Evolutionary conservation across 1,140 invertebrate species (phyloP).

Genomic region (Pentalonia nigronervosa): DNA sequence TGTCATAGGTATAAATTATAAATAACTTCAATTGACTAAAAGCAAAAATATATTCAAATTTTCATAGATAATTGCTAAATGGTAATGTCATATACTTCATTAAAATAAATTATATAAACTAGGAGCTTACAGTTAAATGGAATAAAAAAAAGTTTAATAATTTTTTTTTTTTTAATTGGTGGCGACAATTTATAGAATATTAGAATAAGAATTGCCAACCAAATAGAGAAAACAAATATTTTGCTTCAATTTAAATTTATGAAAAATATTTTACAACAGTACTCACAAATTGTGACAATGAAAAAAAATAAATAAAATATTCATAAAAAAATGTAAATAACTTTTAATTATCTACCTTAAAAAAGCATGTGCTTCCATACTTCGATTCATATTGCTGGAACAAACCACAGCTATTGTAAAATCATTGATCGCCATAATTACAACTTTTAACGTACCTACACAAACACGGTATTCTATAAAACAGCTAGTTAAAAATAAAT

Average conservation of each 20-base stretch:
- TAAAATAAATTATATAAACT: not conserved
- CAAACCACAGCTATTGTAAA: conserved; percentile 94
- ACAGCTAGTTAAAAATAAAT: not conserved
- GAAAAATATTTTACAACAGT: not conserved
- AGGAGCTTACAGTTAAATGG: not conserved
- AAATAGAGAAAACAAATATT: not conserved
- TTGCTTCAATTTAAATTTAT: not conserved
- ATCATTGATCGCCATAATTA: conserved; percentile 64
- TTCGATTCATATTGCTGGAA: conserved; percentile 99
- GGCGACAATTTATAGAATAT: not conserved
- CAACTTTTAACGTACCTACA: not conserved
- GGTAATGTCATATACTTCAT: too few species aligned
- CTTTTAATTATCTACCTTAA: conserved; percentile 70
- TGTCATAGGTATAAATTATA: too few species aligned
- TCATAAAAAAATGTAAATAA: not conserved
- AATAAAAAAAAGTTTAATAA: not conserved
- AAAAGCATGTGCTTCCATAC: conserved; percentile 99
- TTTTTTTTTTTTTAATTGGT: not conserved
- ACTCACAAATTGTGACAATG: not conserved
- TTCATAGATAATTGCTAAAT: not conserved
- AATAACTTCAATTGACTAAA: not conserved
- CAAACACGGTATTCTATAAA: not conserved
- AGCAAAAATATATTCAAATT: not conserved
- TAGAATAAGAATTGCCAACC: not conserved
- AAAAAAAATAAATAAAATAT: not conserved